Conservation (phyloP, 2,113 vertebrate species). For the Corydoras sp. region DNA sequence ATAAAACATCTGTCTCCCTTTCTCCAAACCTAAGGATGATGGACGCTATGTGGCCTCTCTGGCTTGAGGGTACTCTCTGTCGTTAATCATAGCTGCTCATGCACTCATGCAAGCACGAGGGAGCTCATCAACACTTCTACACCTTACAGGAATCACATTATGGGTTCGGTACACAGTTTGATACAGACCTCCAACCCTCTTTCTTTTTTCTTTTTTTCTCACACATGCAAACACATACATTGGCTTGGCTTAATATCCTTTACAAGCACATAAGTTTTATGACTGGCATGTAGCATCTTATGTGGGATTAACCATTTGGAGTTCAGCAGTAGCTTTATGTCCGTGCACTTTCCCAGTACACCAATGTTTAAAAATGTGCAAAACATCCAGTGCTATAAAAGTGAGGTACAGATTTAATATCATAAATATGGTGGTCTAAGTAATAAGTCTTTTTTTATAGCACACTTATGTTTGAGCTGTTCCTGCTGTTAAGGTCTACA, state of each 20-base stretch:
- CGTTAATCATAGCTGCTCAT: constrained; percentile 28
- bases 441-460: constrained; percentile 15
- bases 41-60: constrained; percentile 5
- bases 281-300: constrained; percentile 12
- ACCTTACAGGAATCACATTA: constrained; percentile 29
- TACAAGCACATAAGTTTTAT: constrained; percentile 11
- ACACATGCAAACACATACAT: neutral
- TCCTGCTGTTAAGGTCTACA: constrained; percentile 27
- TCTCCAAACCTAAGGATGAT: constrained; percentile 20
- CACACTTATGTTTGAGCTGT: constrained; percentile 17
- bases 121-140: constrained; percentile 13
- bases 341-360: neutral
- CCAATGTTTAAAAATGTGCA: neutral
- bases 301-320: neutral
- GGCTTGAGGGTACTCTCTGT: constrained; percentile 7
- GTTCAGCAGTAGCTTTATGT: neutral
- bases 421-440: neutral
- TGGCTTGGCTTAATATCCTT: constrained; percentile 15
- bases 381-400: constrained; percentile 3
- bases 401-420: neutral
- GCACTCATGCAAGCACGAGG: constrained; percentile 10
- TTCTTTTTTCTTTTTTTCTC: neutral
- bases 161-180: constrained; percentile 18
- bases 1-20: constrained; percentile 35
- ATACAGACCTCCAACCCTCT: constrained; percentile 4